Base-by-base conservation (phyloP, 2,113 vertebrate genomes). In the Suricata suricatta region DNA sequence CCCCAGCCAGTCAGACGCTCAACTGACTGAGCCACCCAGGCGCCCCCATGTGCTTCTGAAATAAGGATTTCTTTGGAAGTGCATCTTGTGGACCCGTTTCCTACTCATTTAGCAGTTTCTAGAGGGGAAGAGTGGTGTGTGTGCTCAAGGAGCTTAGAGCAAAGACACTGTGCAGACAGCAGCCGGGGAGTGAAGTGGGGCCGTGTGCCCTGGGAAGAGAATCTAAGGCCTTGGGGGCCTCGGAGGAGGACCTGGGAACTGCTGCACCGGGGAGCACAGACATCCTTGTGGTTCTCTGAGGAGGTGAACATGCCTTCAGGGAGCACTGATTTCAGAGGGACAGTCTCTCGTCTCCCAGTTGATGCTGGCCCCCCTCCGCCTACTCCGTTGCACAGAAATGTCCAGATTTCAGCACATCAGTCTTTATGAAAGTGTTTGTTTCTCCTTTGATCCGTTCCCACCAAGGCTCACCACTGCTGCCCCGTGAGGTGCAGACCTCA, bases 201-300 rank as follows among this genome's bases (percentile, higher is more conserved):
- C n/a, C 11, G 21, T 3, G 25, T 23, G 31, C 25, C 11, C 1
- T 23, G 7, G 33, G 35, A 27, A 38, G 84, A 89, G 68, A 41
- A 13, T 23, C 17, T 0, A 33, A 74, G 66, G 23, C 31, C 35
- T n/a, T 10, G 25, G 47, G 68, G n/a, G 31, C 15, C 33, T 54
- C 1, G 3, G 21, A 54, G 23, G 66, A 54, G 85, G 31, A 52
- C 23, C 79, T 29, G 7, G 0, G 7, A 11, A 5, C 7, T 6
- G 31, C 47, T 11, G 2, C 0, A 0, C n/a, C 17, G 2, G 27
- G 60, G 72, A n/a, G 21, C 25, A 7, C 35, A 5, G 0, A 8
- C 12, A 38, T 12, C 44, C 87, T 74, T 19, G 23, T 50, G 38
- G 7, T 16, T 64, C 21, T 57, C 3, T 1, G 11, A 17, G 79